phyloP scores from a whole-genome alignment of 1,140 invertebrate species.

The Meteorus sp. region DNA sequence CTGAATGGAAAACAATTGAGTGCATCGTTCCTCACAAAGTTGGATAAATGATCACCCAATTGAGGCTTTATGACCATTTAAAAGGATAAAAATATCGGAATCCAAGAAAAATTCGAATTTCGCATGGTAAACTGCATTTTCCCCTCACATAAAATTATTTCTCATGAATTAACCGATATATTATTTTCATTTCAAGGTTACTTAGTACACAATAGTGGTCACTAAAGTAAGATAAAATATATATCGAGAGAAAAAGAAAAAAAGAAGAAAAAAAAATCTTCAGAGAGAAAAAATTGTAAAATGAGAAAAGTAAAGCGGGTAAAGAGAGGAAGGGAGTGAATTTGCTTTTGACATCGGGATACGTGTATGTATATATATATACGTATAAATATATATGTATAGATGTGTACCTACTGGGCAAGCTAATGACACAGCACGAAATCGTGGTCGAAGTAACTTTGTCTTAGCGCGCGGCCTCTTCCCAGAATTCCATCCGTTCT shows the following conservation, averaged over 20 bases:
- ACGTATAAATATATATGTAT: slow-evolving; percentile 1
- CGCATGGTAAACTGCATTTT: no score
- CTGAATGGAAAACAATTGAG: no score
- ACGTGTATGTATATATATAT: neutral
- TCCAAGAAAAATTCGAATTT: neutral
- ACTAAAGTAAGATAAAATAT: neutral
- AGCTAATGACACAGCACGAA: slow-evolving; percentile 27
- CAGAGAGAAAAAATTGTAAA: neutral
- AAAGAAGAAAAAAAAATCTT: slow-evolving; percentile 3
- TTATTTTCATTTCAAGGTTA: no score
- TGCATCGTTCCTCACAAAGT: no score
- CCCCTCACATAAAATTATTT: no score
- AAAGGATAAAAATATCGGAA: no score
- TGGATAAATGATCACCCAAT: no score
- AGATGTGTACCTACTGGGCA: no score
- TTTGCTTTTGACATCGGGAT: slow-evolving; percentile 18
- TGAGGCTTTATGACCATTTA: no score
- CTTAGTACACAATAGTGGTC: no score
- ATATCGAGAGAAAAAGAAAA: neutral
- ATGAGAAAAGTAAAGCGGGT: slow-evolving; percentile 4
- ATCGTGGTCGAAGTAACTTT: slow-evolving; percentile 29
- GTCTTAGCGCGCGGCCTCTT: slow-evolving; percentile 32
- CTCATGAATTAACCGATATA: no score
- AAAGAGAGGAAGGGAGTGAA: slow-evolving; percentile 15
- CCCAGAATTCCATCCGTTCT: slow-evolving; percentile 29